Conservation (phyloP, 2,888 invertebrate genomes). For the Leptopilina myrica region DNA sequence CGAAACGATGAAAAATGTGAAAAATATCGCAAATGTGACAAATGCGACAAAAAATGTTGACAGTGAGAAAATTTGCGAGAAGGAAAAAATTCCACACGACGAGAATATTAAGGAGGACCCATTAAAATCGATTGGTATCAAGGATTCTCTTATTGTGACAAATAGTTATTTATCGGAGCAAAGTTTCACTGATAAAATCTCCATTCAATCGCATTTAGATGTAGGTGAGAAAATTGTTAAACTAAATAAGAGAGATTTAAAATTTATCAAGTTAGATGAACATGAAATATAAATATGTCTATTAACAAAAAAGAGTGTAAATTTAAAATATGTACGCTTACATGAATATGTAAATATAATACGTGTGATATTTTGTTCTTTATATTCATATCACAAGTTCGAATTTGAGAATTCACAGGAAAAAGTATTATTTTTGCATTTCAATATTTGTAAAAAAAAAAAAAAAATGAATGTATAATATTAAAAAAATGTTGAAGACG, state of each 20-base stretch:
- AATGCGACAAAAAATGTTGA: constrained; percentile 19
- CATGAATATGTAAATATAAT: neutral
- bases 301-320: neutral
- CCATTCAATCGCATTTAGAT: constrained; percentile 56
- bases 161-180: constrained; percentile 65
- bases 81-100: neutral
- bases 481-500: neutral
- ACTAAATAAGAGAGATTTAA: constrained; percentile 69
- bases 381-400: no score
- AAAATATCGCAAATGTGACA: neutral
- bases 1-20: neutral
- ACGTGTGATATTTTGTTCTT: neutral
- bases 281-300: constrained; percentile 49
- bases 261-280: constrained; percentile 58
- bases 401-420: neutral
- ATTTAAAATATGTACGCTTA: neutral
- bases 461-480: neutral
- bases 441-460: neutral
- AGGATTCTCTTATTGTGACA: constrained; percentile 61
- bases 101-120: constrained; percentile 29
- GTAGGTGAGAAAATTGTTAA: constrained; percentile 57
- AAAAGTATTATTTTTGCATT: neutral
- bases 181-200: constrained; percentile 60
- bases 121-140: neutral
- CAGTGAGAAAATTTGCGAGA: neutral